Base-by-base conservation (phyloP, 2,113 vertebrate species). In the Ochotona curzoniae region DNA sequence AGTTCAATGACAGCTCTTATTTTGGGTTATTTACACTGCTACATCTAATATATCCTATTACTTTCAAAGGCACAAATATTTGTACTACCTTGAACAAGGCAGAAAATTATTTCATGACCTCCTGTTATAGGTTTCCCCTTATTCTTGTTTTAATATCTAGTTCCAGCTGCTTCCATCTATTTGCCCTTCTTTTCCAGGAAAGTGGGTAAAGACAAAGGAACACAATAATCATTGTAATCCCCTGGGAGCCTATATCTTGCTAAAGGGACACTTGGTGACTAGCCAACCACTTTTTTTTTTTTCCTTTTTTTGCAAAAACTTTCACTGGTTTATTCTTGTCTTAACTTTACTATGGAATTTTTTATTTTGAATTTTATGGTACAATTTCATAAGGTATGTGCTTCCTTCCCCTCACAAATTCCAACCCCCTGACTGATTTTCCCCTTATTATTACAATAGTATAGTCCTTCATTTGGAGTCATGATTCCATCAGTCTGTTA, bases 71-170 rank as follows among this genome's bases (percentile, higher is more conserved):
- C 49, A 83, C 64, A 89, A 54, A 80, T 91, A 63, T 88, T 87
- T 49, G 9, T 81, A 83, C 57, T 84, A 3, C 25, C 23, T 85
- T 89, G 51, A 75, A 89, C 63, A 85, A 8, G 11, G 26, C 66
- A 83, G n/a, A 93, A 81, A 89, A 91, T 89, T 75, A 95, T 89
- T 91, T 26, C 32, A 61, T 93, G 64, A 61, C n/a, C 57, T 84
- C 67, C n/a, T 93, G 28, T 74, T 14, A 83, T 32, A 84, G 14
- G 49, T 51, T 66, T 21, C 30, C 61, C 38, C n/a, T 91, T 89
- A 84, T 21, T 79, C 85, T 67, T 84, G 49, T 67, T 93, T 78
- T 79, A 87, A 71, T 67, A 57, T 44, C 35, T 75, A 80, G n/a
- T 69, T 28, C 64, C 51, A 93, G 30, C 13, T 74, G 1, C 69